Evolutionary conservation across 2,113 vertebrate genomes (phyloP).

Genomic region (Antechinus stuartii): DNA sequence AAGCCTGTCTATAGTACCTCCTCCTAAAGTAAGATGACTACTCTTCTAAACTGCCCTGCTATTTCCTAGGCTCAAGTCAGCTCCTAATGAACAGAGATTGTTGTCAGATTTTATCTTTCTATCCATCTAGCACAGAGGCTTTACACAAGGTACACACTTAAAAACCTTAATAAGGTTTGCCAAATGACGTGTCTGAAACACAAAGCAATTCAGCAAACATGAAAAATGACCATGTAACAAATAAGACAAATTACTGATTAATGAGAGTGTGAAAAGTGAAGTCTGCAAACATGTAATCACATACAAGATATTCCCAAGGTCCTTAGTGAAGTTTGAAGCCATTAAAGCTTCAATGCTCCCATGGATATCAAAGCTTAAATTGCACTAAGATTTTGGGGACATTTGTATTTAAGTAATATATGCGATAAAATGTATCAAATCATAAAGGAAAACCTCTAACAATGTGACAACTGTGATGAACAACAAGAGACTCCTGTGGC

Average conservation of each 20-base stretch:
- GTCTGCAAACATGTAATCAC: not conserved
- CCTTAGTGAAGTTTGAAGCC: not conserved
- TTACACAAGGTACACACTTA: not conserved
- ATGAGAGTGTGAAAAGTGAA: not conserved
- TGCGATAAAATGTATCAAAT: not conserved
- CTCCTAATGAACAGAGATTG: not conserved
- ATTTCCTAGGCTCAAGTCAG: no score
- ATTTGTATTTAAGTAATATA: not conserved
- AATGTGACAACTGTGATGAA: not conserved
- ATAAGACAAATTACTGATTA: not conserved
- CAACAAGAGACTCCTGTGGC: not conserved
- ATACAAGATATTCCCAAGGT: not conserved
- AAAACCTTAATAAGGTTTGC: no score
- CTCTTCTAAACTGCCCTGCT: not conserved
- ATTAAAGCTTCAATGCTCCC: not conserved
- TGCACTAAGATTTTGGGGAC: not conserved
- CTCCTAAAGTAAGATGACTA: not conserved
- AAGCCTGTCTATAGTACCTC: not conserved
- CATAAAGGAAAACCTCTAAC: not conserved
- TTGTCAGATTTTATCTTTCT: not conserved
- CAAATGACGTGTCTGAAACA: not conserved
- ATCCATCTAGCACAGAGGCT: not conserved
- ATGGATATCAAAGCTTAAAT: not conserved
- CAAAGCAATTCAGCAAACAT: not conserved
- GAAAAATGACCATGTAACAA: not conserved